These are phyloP conservation scores for Bactericera cockerelli DNA, from an alignment of 1,140 invertebrate species.

Conservation along the genomic window DNA sequence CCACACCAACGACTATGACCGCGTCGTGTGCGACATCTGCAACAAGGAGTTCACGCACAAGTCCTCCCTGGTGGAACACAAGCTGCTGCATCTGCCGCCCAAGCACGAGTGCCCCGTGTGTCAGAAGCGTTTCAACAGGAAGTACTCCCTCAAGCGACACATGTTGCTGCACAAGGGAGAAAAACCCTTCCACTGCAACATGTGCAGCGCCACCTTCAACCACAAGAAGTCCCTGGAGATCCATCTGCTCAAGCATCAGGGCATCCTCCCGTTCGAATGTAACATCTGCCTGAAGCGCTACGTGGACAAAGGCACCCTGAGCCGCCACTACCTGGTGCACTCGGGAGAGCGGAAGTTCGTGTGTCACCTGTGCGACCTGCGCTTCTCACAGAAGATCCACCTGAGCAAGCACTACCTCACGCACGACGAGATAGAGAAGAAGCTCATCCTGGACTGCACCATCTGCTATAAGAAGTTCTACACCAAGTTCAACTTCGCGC, in stretches of 20 bases:
- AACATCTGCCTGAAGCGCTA: not conserved
- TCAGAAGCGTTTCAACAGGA: not conserved
- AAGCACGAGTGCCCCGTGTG: not conserved
- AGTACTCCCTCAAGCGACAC: slow-evolving; percentile 3
- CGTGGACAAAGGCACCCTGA: not conserved
- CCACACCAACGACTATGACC: slow-evolving; percentile 1
- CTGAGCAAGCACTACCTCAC: slow-evolving; percentile 1
- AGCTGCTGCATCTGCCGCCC: not conserved
- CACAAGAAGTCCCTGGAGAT: slow-evolving; percentile 1
- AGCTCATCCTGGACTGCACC: not conserved
- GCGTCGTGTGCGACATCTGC: not conserved
- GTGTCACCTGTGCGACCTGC: not conserved
- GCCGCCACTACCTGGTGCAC: slow-evolving; percentile 3
- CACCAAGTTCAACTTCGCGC: slow-evolving; percentile 1
- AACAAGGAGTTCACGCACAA: slow-evolving; percentile 3
- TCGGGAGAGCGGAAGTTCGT: not conserved
- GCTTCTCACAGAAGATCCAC: slow-evolving; percentile 1
- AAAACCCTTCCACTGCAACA: not conserved
- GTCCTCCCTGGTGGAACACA: slow-evolving; percentile 1
- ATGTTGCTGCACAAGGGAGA: slow-evolving; percentile 5
- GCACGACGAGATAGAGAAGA: slow-evolving; percentile 3
- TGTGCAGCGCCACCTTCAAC: not conserved
- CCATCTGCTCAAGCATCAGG: not conserved
- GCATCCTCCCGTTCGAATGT: slow-evolving; percentile 2
- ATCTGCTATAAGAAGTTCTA: not conserved